Base-by-base conservation (phyloP, 1,140 invertebrate species). In the Euura saliciscinereae region DNA sequence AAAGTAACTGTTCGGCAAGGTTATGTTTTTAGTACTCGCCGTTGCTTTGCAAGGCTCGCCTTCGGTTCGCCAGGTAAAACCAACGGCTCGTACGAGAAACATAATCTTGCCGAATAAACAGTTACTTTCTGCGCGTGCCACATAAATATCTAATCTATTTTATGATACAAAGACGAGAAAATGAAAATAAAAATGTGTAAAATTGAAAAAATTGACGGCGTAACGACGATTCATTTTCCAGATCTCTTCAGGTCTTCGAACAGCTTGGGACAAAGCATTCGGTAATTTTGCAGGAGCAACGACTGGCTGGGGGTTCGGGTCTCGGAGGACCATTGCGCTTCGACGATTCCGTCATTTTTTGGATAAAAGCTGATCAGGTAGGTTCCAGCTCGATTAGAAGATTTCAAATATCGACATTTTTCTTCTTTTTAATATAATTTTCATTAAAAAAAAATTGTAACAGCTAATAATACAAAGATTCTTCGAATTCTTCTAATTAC, bases 311-410 rank as follows among this genome's bases (percentile, higher is more conserved):
- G 8, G 94, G 94, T 5, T 87, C 84, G 65, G 87, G 88, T 8
- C 82, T 94, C 42, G 94, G 94, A 51, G 95, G 94, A 7, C 92
- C 92, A 3, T 87, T 97, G 6, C 89, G 96, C 43, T 94, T 91
- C 80, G 86, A 89, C 2, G 87, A 93, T 77, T 90, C 90, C 1
- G 84, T 95, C 74, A 91, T 98, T 28, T 87, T 98, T 5, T 97
- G 95, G 96, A 85, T 98, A 1, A 90, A 92, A 75, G 96, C 94
- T 83, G 90, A 96, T 74, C 91, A 94, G 90, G 92, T 93, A 84
- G 85, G 85, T 85, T 28, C 28, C 1, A 28, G 0, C 28, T 28
- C 28, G 28, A 28, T 28, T 28, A 28, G 28, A 28, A 28, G 1
- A 28, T 28, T n/a, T n/a, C n/a, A n/a, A n/a, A n/a, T n/a, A n/a